phyloP scores from a whole-genome alignment of 2,113 vertebrate genomes.

The Crotophaga sulcirostris region DNA sequence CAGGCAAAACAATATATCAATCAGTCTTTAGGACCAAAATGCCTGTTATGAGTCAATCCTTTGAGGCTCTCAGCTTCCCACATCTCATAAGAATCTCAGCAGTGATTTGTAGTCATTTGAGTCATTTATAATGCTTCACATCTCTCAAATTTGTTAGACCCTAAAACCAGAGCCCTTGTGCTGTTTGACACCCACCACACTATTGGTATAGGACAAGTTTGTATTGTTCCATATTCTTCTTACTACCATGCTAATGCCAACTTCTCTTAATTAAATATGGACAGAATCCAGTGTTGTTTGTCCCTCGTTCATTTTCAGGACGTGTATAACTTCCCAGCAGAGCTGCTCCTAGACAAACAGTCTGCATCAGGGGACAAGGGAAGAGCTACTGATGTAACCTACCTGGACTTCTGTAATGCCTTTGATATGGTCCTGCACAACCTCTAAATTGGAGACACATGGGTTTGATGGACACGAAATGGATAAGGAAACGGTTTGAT shows the following conservation, averaged over 20 bases:
- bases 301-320: background rate
- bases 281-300: background rate
- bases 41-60: constrained; percentile 15
- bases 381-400: background rate
- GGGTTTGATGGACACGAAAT: background rate
- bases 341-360: background rate
- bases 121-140: background rate
- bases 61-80: background rate
- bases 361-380: background rate
- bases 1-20: constrained; percentile 29
- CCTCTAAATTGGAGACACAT: background rate
- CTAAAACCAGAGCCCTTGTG: background rate
- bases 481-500: background rate
- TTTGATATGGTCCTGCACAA: background rate
- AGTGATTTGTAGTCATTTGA: constrained; percentile 35
- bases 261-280: background rate
- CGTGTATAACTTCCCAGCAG: background rate
- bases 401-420: background rate
- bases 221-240: background rate
- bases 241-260: background rate
- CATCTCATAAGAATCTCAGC: background rate
- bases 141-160: background rate
- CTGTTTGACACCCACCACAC: background rate
- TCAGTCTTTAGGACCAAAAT: constrained; percentile 35
- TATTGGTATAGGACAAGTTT: background rate